Base-by-base conservation (phyloP, 2,888 invertebrate genomes). In the Ochropacha duplaris region DNA sequence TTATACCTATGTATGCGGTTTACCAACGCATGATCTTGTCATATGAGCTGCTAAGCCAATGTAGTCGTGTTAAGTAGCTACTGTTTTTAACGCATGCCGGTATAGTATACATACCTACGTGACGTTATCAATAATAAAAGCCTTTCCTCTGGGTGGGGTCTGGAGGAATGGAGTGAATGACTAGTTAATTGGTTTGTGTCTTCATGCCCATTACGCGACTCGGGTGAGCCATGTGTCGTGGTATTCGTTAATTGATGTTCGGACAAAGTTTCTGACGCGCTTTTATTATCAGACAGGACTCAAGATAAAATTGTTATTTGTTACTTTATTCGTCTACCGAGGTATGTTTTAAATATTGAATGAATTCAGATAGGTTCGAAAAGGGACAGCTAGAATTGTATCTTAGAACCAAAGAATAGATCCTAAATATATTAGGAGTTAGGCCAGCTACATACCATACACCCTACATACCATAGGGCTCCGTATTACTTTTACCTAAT, bases 181-280 rank as follows among this genome's bases (percentile, higher is more conserved):
- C 78, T 75, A 76, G 76, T 78, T 87, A 88, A 90, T 88, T 87
- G 83, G 78, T 87, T 79, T 68, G 81, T 79, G 81, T 84, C 79
- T 80, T 79, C 74, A 72, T 71, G 73, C 74, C 84, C 84, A 86
- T 87, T 88, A 87, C 73, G 64, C 70, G 69, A 69, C 75, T 70
- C 64, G 77, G 76, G 74, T 83, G 86, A 86, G 78, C 73, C 75
- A 83, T 86, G 83, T 83, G 83, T 81, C 81, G 73, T 79, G 83
- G 87, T 78, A 87, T 89, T 85, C 71, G 79, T 80, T 88, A 87
- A 88, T 88, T 86, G 81, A 70, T 79, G 76, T 83, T 72, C 69
- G 73, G 76, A 78, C 83, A 79, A 70, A 78, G 76, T 83, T n/a
- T 72, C 69, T 74, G 76, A 78, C 83, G 76, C 78, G 66, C 65